Conservation (phyloP, 2,888 invertebrate species). For the Apamea epomidion region DNA sequence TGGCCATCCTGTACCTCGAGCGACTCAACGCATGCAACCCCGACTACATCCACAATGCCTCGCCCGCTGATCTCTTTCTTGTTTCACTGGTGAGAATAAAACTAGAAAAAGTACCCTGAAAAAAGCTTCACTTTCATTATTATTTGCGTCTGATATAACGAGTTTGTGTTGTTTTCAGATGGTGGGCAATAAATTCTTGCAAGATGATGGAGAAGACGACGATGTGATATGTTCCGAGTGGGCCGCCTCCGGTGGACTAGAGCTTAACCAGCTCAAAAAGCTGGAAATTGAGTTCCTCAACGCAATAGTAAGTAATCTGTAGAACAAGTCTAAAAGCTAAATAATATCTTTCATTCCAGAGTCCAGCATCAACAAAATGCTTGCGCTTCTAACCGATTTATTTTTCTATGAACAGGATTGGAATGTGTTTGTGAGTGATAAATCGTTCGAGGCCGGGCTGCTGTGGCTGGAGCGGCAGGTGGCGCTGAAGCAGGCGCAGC, state of each 20-base stretch:
- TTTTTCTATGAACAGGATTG: slow-evolving; percentile 92
- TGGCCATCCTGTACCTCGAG: slow-evolving; percentile 98
- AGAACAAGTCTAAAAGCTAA: slow-evolving; percentile 2
- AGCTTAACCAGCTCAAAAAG: slow-evolving; percentile 94
- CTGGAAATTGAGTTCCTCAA: slow-evolving; percentile 96
- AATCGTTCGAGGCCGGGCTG: slow-evolving; percentile 94
- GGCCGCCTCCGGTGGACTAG: slow-evolving; percentile 96
- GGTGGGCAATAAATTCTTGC: slow-evolving; percentile 98
- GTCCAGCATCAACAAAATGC: background rate
- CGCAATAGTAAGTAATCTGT: slow-evolving; percentile 94
- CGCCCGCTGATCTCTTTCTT: slow-evolving; percentile 98
- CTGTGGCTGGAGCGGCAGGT: slow-evolving; percentile 92
- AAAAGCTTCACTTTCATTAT: background rate
- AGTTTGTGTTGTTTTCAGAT: slow-evolving; percentile 91
- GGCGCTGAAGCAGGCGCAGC: slow-evolving; percentile 93
- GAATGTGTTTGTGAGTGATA: slow-evolving; percentile 95
- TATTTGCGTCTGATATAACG: background rate
- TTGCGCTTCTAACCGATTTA: background rate
- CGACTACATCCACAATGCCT: slow-evolving; percentile 95
- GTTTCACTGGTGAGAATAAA: slow-evolving; percentile 94
- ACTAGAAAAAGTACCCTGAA: background rate
- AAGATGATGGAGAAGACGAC: slow-evolving; percentile 97
- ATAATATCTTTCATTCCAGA: background rate
- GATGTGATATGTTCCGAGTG: slow-evolving; percentile 98
- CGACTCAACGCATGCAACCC: slow-evolving; percentile 95